phyloP scores from a whole-genome alignment of 2,113 vertebrate species.

The Gila orcuttii region DNA sequence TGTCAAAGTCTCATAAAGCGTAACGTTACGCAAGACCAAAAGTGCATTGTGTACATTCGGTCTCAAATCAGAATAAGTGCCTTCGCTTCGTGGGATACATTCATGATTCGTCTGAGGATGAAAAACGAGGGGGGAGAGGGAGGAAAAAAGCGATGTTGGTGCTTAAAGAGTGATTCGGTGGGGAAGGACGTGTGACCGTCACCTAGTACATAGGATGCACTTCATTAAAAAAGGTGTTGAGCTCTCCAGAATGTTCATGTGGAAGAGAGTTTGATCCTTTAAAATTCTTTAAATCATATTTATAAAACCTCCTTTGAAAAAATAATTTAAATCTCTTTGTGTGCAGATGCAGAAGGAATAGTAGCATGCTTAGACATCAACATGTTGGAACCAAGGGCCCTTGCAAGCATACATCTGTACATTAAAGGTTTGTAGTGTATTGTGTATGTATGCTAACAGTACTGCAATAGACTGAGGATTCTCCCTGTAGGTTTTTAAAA shows the following conservation, averaged over 20 bases:
- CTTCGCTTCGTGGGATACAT: constrained; percentile 72
- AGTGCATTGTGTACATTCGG: constrained; percentile 72
- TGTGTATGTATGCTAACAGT: constrained; percentile 69
- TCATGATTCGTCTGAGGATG: constrained; percentile 66
- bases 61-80: constrained; percentile 69
- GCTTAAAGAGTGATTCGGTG: constrained; percentile 4
- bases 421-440: not conserved
- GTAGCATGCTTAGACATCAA: constrained; percentile 6
- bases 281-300: not conserved
- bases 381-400: not conserved
- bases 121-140: constrained; percentile 25
- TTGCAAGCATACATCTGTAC: constrained; percentile 18
- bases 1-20: constrained; percentile 49
- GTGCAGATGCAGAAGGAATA: constrained; percentile 1
- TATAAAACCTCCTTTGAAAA: not conserved
- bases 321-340: not conserved
- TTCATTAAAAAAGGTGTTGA: constrained; percentile 5
- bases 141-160: not conserved
- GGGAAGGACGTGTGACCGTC: not conserved
- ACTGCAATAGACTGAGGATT: constrained; percentile 67
- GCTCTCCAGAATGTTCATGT: constrained; percentile 11
- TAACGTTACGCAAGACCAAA: constrained; percentile 58
- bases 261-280: constrained; percentile 29
- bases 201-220: not conserved
- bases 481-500: constrained; percentile 65